These are phyloP conservation scores for Caenorhabditis virilis DNA, from an alignment of 2,888 invertebrate species.

Conservation along the genomic window DNA sequence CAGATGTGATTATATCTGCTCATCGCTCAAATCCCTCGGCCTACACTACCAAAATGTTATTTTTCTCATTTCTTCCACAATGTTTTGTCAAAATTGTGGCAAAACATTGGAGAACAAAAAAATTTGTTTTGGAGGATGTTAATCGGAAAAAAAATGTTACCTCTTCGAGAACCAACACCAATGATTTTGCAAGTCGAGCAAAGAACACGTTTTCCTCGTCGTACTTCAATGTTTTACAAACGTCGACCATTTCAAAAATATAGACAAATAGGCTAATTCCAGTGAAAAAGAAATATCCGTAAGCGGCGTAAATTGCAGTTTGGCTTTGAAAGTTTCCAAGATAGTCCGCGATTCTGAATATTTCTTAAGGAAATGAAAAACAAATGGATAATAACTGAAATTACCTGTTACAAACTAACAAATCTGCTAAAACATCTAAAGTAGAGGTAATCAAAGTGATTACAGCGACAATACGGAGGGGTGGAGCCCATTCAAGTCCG, in stretches of 20 bases:
- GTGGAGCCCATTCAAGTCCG: constrained; percentile 67
- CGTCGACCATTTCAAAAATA: constrained; percentile 66
- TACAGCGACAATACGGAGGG: constrained; percentile 63
- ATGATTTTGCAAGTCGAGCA: constrained; percentile 67
- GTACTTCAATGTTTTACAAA: constrained; percentile 67
- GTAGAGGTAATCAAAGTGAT: constrained; percentile 67
- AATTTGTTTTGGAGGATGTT: neutral
- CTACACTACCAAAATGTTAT: too few relatives aligned
- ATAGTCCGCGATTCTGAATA: constrained; percentile 59
- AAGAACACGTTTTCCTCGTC: constrained; percentile 67
- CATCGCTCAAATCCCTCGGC: too few relatives aligned
- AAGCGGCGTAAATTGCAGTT: constrained; percentile 51
- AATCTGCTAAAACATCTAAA: constrained; percentile 67
- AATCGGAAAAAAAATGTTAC: constrained; percentile 30
- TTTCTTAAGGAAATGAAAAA: neutral
- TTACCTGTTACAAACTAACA: constrained; percentile 63
- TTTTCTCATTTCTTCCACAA: too few relatives aligned
- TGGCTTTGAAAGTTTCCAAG: constrained; percentile 62
- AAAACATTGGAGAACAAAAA: too few relatives aligned
- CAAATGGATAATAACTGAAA: neutral
- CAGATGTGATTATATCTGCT: too few relatives aligned
- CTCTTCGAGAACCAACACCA: constrained; percentile 67
- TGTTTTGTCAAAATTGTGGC: too few relatives aligned
- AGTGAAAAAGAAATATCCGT: constrained; percentile 68
- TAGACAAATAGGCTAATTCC: constrained; percentile 64